Percentiles rank a stretch among this genome's conserved stretches.
Evolutionary conservation across 2,113 vertebrate genomes (phyloP).

Genomic region (Cervus canadensis): DNA sequence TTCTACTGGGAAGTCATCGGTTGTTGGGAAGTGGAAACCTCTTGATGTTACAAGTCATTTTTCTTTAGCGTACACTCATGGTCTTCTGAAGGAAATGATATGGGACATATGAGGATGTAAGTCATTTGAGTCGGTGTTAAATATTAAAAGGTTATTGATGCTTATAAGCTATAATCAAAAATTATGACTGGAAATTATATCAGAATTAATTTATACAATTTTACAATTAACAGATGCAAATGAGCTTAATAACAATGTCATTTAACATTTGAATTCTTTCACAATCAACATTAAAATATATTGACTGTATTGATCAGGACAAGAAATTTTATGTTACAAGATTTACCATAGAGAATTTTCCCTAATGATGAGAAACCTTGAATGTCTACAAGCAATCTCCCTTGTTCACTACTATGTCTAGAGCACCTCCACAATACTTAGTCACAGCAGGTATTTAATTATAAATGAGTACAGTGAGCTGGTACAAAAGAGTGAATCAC

Average conservation of each 20-base stretch:
- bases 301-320: not conserved
- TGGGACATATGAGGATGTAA: not conserved
- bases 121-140: not conserved
- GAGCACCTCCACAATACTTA: not conserved
- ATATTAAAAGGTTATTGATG: not conserved
- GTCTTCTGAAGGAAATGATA: not conserved
- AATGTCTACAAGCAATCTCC: not conserved
- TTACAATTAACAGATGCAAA: not conserved
- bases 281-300: not conserved
- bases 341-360: not conserved
- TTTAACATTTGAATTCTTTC: not conserved
- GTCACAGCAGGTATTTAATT: not conserved
- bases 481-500: not conserved
- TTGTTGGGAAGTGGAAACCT: not conserved
- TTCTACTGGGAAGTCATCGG: not conserved
- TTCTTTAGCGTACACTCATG: not conserved
- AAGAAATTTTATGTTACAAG: not conserved
- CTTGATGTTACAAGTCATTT: not conserved
- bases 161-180: not conserved
- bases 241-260: not conserved
- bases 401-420: not conserved
- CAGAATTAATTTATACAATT: slow-evolving; percentile 27
- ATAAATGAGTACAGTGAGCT: not conserved
- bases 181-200: not conserved
- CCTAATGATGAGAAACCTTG: not conserved